phyloP scores from a whole-genome alignment of 1,140 invertebrate species.

The Cheumatopsyche charites region DNA sequence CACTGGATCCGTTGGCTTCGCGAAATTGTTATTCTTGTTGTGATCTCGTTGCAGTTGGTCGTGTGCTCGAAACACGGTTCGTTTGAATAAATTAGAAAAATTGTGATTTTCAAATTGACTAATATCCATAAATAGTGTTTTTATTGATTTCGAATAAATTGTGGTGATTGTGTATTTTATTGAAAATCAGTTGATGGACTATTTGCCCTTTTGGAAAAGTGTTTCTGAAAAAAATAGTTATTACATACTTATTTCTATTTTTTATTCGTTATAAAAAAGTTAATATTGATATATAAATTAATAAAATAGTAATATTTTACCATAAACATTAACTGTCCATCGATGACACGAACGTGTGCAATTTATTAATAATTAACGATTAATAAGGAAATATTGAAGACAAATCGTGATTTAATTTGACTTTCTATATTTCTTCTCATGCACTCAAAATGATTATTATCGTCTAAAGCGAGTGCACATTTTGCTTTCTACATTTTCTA shows the following conservation, averaged over 20 bases:
- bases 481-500: not conserved
- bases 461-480: not conserved
- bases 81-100: slow-evolving; percentile 3
- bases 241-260: too few species aligned
- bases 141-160: too few species aligned
- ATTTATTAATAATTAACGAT: too few species aligned
- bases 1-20: slow-evolving; percentile 10
- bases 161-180: too few species aligned
- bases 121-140: not conserved
- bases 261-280: too few species aligned
- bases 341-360: too few species aligned
- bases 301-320: too few species aligned
- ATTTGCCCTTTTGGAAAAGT: too few species aligned
- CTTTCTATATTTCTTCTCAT: not conserved
- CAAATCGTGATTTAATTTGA: not conserved
- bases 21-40: slow-evolving; percentile 27
- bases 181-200: too few species aligned
- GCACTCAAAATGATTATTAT: not conserved
- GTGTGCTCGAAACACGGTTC: slow-evolving; percentile 8
- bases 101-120: not conserved
- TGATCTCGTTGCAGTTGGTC: slow-evolving; percentile 14
- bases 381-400: not conserved
- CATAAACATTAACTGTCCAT: too few species aligned
- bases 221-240: too few species aligned
- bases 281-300: too few species aligned